Conservation (phyloP, 2,888 invertebrate species). For the Eurois occulta region DNA sequence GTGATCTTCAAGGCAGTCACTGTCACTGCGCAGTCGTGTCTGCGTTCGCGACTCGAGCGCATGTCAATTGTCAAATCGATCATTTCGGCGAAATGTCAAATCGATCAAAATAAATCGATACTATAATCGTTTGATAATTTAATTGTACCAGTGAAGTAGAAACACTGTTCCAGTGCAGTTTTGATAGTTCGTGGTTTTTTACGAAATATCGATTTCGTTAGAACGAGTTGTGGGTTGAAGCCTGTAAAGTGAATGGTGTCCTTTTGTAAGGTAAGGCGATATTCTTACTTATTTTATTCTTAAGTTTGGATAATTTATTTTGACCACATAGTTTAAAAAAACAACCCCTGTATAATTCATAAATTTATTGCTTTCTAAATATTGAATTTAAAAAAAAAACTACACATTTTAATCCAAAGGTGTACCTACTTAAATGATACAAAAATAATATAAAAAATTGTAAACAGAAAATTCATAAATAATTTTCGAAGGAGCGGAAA, state of each 20-base stretch:
- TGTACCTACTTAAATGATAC: too few relatives aligned
- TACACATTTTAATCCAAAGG: background rate
- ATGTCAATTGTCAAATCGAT: conserved; percentile 51
- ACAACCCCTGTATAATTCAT: background rate
- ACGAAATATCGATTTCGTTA: conserved; percentile 17
- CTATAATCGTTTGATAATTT: conserved; percentile 16
- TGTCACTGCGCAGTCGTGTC: conserved; percentile 61
- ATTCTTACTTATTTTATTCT: conserved; percentile 19
- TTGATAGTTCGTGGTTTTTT: conserved; percentile 11
- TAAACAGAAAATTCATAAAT: background rate
- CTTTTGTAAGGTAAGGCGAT: conserved; percentile 59
- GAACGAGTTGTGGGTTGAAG: conserved; percentile 19
- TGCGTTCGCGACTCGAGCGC: conserved; percentile 52
- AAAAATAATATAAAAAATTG: background rate
- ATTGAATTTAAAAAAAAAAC: background rate
- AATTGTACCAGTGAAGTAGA: conserved; percentile 34
- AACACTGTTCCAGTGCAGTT: conserved; percentile 20
- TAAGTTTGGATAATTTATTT: background rate
- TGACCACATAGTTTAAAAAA: background rate
- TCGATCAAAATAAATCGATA: conserved; percentile 55
- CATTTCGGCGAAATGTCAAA: conserved; percentile 43
- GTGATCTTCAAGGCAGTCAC: conserved; percentile 60
- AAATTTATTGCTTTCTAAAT: background rate
- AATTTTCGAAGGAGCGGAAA: background rate
- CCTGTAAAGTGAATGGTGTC: conserved; percentile 64